Base-by-base conservation (phyloP, 2,113 vertebrate species). In the Cyphotilapia sp. region DNA sequence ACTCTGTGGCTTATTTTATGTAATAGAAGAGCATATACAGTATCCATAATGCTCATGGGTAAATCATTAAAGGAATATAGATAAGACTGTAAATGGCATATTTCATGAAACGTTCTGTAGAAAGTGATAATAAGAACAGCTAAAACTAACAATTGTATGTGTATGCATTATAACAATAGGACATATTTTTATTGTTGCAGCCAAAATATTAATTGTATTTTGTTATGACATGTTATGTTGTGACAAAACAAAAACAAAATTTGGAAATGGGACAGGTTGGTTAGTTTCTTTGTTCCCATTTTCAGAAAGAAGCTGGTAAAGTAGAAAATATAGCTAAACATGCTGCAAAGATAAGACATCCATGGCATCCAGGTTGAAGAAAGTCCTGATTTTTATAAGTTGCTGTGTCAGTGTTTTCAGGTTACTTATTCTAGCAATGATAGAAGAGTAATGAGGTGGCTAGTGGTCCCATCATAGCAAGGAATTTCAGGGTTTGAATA, bases 1-100 rank as follows among this genome's bases (percentile, higher is more conserved):
- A 90, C 84, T 91, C 87, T 63, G 57, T 84, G 87, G 88, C 89
- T 87, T 90, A 83, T 90, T 91, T 94, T 93, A 94, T 90, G 80
- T 93, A 95, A 95, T 87, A 78, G 83, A 85, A 74, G 47, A 87
- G 84, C 81, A 54, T 87, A 82, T 89, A 82, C 31, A 33, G 42
- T 87, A 61, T 86, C 74, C 91, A 81, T 59, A 84, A 87, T 76
- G 82, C 81, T 89, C 29, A 56, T 85, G 74, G 80, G 49, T 86
- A 82, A 85, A 89, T 66, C 81, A 91, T 92, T 89, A 87, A 88
- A 93, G 57, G 31, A 89, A 94, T 92, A 81, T 69, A 85, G 86
- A 96, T 92, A 59, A 92, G 82, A 81, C 83, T 54, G 54, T 42
- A 80, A 51, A 61, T 45, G 40, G 22, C 42, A 93, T 80, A 69